Evolutionary conservation across 1,140 invertebrate genomes (phyloP).

Genomic region (Diachasma alloeum): DNA sequence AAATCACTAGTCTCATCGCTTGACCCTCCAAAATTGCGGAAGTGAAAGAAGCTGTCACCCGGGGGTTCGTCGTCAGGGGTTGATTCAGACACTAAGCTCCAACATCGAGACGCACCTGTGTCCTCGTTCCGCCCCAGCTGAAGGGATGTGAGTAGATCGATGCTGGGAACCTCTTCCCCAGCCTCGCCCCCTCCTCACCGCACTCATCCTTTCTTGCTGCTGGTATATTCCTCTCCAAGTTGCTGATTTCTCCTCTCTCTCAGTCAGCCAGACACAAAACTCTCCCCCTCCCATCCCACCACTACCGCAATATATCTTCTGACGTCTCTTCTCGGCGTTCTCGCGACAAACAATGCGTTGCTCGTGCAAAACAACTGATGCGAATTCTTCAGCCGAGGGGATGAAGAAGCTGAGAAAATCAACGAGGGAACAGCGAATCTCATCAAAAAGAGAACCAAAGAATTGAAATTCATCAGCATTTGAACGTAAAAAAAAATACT

Average conservation of each 20-base stretch:
- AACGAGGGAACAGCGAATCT: neutral
- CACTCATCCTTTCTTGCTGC: conserved; percentile 19
- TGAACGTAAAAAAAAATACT: neutral
- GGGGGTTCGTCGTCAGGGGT: conserved; percentile 41
- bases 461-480: too few relatives aligned
- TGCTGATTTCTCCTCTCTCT: conserved; percentile 30
- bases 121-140: conserved; percentile 47
- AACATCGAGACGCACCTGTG: conserved; percentile 56
- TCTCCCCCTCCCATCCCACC: conserved; percentile 12
- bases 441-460: neutral
- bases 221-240: conserved; percentile 23
- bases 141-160: conserved; percentile 53
- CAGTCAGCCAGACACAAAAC: conserved; percentile 29
- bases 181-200: conserved; percentile 23
- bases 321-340: conserved; percentile 46
- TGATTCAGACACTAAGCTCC: conserved; percentile 53
- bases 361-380: conserved; percentile 44
- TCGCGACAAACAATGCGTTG: conserved; percentile 55
- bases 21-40: neutral
- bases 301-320: conserved; percentile 45
- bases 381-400: conserved; percentile 1
- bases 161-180: conserved; percentile 42
- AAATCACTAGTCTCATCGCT: neutral
- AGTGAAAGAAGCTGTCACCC: conserved; percentile 41
- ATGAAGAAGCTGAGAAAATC: conserved; percentile 4